Conservation (phyloP, 2,113 vertebrate species). For the Gracilinanus agilis region DNA sequence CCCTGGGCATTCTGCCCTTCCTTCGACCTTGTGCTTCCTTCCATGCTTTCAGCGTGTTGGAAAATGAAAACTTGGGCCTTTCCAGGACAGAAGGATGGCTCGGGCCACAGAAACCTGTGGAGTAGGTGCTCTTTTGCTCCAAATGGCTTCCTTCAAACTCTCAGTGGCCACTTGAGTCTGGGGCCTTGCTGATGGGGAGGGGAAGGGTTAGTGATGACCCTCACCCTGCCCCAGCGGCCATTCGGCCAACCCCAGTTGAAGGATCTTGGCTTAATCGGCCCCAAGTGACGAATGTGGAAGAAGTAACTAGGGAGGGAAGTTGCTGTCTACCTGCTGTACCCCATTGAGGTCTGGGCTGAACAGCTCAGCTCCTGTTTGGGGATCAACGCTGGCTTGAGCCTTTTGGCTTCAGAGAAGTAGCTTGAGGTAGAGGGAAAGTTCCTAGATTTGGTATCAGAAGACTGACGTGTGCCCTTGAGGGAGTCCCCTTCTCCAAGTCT, state of each 20-base stretch:
- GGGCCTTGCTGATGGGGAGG: not conserved
- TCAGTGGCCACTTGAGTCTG: not conserved
- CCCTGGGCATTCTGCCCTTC: not conserved
- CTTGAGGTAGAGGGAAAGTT: not conserved
- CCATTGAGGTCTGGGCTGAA: not conserved
- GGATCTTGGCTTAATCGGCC: not conserved
- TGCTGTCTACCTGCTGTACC: not conserved
- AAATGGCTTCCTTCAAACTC: not conserved
- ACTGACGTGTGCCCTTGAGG: not conserved
- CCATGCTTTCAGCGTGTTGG: not conserved
- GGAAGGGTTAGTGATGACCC: too few species aligned
- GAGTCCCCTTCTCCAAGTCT: not conserved
- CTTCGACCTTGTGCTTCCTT: not conserved
- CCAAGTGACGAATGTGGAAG: not conserved
- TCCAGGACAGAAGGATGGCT: conserved; percentile 21
- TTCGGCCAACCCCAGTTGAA: not conserved
- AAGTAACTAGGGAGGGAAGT: not conserved
- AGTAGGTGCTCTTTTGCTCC: not conserved
- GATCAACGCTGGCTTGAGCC: not conserved
- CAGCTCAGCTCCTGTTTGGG: not conserved
- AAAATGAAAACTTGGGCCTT: not conserved
- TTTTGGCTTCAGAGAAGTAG: not conserved
- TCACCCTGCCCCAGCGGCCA: not conserved
- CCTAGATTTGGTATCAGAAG: not conserved
- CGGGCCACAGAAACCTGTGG: conserved; percentile 18